Conservation (phyloP, 2,113 vertebrate genomes). For the Pangasianodon hypophthalmus region DNA sequence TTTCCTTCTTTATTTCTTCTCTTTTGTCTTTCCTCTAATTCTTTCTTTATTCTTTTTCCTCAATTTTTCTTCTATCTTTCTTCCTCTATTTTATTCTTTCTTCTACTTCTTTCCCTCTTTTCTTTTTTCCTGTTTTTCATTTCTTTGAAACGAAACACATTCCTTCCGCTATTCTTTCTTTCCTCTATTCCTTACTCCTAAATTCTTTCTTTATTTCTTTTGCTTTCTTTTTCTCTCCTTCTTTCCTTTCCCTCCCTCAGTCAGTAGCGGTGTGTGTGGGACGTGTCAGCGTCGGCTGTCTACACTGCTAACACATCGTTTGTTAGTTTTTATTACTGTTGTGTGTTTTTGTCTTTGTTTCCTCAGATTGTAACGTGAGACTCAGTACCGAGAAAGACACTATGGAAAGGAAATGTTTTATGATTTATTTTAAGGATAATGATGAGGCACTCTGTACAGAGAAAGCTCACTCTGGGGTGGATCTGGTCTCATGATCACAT, state of each 20-base stretch:
- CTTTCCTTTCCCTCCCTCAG: background rate
- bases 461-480: background rate
- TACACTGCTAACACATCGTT: background rate
- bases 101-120: background rate
- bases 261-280: background rate
- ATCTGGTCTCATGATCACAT: background rate
- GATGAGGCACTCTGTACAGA: too few species aligned
- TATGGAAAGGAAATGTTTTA: background rate
- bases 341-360: background rate
- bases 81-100: background rate
- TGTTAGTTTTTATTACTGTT: too few species aligned
- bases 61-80: background rate
- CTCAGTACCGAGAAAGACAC: background rate
- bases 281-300: background rate
- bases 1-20: background rate
- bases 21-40: background rate
- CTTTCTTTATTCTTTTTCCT: background rate
- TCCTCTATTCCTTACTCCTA: background rate
- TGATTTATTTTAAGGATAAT: too few species aligned
- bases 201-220: too few species aligned
- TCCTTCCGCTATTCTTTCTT: background rate
- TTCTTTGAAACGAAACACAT: background rate
- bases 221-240: background rate
- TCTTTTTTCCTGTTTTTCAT: background rate
- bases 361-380: background rate